Evolutionary conservation across 2,797 vertebrate genomes (phyloP), one percentile per base, ranked within the genome.

Genomic region (Melanotaenia boesemani): DNA sequence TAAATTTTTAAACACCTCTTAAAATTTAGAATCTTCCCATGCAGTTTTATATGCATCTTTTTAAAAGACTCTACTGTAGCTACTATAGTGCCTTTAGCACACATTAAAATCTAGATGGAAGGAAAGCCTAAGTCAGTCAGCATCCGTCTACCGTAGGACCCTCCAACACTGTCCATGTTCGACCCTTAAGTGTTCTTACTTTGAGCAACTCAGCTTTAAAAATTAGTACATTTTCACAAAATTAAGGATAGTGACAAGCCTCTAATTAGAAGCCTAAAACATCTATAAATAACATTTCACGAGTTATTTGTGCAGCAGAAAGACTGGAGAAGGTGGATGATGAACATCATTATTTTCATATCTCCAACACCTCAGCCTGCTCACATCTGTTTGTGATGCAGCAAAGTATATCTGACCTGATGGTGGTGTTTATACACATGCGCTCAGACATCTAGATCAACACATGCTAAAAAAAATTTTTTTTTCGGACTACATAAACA

Each of bases 251-350:
- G 66, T 22, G 4, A 71, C 77, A 65, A 5, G 5, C 26, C 46
- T 39, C 28, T 16, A 70, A 58, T 22, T 61, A 66, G 16, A 75
- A 80, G 67, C 46, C 59, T 72, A 52, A 68, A 57, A 46, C 30
- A 46, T 55, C 20, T 59, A 20, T 30, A 63, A 61, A 62, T 69
- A 69, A 82, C n/a, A 67, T 20, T 44, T 37, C 8, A 30, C 61
- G 57, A 72, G 73, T 44, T 32, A 39, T 67, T 69, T 73, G 64
- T 72, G 63, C 59, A 83, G 77, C 28, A 73, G 63, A 76, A 60
- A 80, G 57, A 46, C 60, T 72, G 54, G 63, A 74, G 52, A 7
- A 60, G 74, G 64, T 13, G 54, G 22, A 72, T 69, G 46, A 67
- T 36, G 20, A 60, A 67, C 63, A 69, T 20, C 26, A 1, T 22